Percentiles rank a stretch among this genome's conserved stretches.
phyloP scores from a whole-genome alignment of 2,113 vertebrate genomes.

The Spheniscus mendiculus region DNA sequence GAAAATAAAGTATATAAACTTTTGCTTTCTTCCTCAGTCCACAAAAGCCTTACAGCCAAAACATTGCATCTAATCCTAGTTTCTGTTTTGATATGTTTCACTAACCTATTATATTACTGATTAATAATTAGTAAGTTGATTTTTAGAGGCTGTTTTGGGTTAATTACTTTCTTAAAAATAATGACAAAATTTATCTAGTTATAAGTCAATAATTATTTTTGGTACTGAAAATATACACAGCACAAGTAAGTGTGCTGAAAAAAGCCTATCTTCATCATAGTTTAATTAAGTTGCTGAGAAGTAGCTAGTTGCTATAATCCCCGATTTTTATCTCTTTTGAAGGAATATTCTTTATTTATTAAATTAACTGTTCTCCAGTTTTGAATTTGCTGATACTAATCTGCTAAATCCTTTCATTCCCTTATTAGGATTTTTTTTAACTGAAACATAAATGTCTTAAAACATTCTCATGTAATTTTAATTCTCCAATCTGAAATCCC shows the following conservation, averaged over 20 bases:
- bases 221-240: background rate
- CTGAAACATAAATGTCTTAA: background rate
- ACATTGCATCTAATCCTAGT: background rate
- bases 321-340: background rate
- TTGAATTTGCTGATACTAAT: background rate
- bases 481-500: background rate
- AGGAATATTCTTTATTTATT: background rate
- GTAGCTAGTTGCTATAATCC: background rate
- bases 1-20: background rate
- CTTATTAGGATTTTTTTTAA: background rate
- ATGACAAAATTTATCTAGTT: background rate
- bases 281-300: conserved; percentile 32
- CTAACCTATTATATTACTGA: background rate
- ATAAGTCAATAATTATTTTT: conserved; percentile 22
- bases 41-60: background rate
- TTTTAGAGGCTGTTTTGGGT: background rate
- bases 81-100: background rate
- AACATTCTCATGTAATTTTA: background rate
- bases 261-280: background rate
- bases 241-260: background rate
- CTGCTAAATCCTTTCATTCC: background rate
- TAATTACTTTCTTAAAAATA: conserved; percentile 33
- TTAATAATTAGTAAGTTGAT: conserved; percentile 15
- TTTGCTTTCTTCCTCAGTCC: background rate
- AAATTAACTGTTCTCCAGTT: background rate